Conservation (phyloP, 2,797 vertebrate genomes). For the Crypturellus tataupa region DNA sequence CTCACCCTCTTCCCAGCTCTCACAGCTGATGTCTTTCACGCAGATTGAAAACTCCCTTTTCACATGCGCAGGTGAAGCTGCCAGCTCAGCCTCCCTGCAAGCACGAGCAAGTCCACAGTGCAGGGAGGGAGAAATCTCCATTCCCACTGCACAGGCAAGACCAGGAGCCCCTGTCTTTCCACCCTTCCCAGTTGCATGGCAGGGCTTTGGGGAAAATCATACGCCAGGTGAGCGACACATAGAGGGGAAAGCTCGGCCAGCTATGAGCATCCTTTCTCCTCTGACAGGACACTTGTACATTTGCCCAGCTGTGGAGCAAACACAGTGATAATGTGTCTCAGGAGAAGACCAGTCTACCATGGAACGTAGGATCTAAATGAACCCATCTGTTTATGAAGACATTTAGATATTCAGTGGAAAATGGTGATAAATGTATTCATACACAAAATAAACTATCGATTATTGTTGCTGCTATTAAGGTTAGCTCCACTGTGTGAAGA, state of each 20-base stretch:
- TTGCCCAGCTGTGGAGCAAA: neutral
- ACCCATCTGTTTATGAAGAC: neutral
- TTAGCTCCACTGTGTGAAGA: constrained; percentile 23
- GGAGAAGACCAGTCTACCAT: neutral
- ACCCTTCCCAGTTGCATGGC: neutral
- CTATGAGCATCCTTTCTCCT: neutral
- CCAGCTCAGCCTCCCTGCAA: neutral
- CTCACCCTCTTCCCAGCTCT: neutral
- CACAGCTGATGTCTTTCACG: neutral
- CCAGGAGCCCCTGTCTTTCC: neutral
- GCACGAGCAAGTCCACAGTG: neutral
- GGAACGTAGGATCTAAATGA: neutral
- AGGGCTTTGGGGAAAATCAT: neutral
- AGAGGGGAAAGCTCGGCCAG: neutral
- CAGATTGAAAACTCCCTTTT: neutral
- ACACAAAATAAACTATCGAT: constrained; percentile 31
- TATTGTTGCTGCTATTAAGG: neutral
- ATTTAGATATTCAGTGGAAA: neutral
- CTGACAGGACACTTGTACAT: accelerated
- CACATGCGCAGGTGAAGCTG: neutral
- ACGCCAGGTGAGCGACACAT: neutral
- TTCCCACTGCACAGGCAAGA: accelerated
- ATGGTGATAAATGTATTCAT: constrained; percentile 15
- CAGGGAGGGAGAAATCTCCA: neutral
- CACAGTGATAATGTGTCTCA: neutral